Base-by-base conservation (phyloP, 2,888 invertebrate species). In the Isoperla grammatica region DNA sequence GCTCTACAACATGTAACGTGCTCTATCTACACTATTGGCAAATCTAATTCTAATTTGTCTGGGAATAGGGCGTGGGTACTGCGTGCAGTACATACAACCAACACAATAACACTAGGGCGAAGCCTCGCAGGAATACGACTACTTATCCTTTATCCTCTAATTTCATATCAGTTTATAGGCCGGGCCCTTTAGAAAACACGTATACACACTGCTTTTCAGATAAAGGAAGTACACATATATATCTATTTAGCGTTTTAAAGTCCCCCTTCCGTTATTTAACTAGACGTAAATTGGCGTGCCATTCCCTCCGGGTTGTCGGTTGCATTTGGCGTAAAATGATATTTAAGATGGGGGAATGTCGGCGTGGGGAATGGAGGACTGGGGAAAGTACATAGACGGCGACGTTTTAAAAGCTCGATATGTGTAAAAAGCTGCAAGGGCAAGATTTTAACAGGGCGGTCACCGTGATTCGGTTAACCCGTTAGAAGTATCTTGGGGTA, bases 271-370 rank as follows among this genome's bases (percentile, higher is more conserved):
- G 19, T 22, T 20, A 46, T 46, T 46, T 46, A 46, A 22, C 46
- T 46, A 9, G 45, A 22, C 13, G 22, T 20, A 46, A 46, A 46
- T 46, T 46, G 46, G 19, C 17, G 46, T 43, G 19, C 15, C 43
- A 43, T 22, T 46, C 20, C 46, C 46, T 20, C 29, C 20, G 46
- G 4, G 46, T 22, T 19, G 15, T 8, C 15, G 19, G 46, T 20
- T 46, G 46, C n/a, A 46, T 46, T 46, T 46, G 19, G 46, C 46
- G 46, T 46, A 46, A 46, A 46, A 46, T 46, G 46, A 46, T 46
- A 46, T 46, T 46, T 46, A 46, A 46, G 46, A 46, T 20, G 22
- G 20, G 29, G 8, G 8, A 29, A 29, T 29, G 29, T 8, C n/a
- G n/a, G n/a, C n/a, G n/a, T n/a, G n/a, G 29, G 29, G 29, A 29